Conservation (phyloP, 1,140 invertebrate genomes). For the Pteromalus puparum region DNA sequence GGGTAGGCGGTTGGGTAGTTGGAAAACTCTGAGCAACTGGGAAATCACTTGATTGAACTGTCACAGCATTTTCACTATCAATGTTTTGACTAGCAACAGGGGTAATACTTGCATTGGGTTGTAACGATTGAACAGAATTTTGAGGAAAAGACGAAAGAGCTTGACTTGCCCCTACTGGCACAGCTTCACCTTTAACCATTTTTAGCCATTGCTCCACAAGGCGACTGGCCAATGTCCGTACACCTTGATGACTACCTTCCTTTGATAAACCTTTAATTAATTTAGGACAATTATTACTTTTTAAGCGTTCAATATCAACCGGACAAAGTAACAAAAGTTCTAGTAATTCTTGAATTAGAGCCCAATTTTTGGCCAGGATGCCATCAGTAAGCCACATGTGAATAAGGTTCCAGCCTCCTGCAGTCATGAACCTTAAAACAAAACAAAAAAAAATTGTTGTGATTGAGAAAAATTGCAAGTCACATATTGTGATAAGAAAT, state of each 20-base stretch:
- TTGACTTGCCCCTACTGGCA: slow-evolving; percentile 36
- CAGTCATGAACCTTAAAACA: slow-evolving; percentile 86
- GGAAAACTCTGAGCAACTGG: slow-evolving; percentile 34
- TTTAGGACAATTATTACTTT: slow-evolving; percentile 93
- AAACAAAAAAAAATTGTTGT: slow-evolving; percentile 27
- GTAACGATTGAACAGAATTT: slow-evolving; percentile 36
- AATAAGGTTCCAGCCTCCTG: slow-evolving; percentile 92
- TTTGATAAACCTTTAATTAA: slow-evolving; percentile 92
- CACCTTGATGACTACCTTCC: slow-evolving; percentile 84
- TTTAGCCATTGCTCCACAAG: slow-evolving; percentile 94
- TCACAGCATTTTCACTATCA: slow-evolving; percentile 49
- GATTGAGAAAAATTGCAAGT: background rate
- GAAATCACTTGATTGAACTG: slow-evolving; percentile 43
- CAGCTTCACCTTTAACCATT: slow-evolving; percentile 84
- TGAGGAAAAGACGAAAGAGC: slow-evolving; percentile 42
- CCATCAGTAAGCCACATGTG: slow-evolving; percentile 92
- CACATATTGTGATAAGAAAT: background rate
- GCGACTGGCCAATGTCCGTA: slow-evolving; percentile 83
- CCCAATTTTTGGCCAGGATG: slow-evolving; percentile 88
- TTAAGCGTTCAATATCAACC: slow-evolving; percentile 91
- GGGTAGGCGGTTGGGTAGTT: background rate
- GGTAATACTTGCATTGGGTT: slow-evolving; percentile 40
- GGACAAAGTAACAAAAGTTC: slow-evolving; percentile 89
- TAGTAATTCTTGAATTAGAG: slow-evolving; percentile 89
- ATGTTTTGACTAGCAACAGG: slow-evolving; percentile 47